Base-by-base conservation (phyloP, 2,113 vertebrate species). In the Callaeas wilsoni region DNA sequence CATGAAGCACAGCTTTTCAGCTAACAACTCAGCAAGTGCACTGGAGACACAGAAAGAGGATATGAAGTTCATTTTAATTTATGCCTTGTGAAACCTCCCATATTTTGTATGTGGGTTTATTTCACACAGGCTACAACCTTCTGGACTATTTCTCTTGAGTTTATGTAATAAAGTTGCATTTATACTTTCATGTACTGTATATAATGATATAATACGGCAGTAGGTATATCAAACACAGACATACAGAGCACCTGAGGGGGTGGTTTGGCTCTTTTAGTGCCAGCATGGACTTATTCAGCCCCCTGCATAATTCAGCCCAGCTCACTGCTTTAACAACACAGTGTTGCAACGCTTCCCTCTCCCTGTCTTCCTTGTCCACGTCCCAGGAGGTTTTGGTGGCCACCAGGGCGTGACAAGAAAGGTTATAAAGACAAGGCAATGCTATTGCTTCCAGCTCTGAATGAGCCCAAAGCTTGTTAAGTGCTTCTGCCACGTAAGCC, bases 401-500 rank as follows among this genome's bases (percentile, higher is more conserved):
- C 35, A 84, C 25, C 55, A 62, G 27, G 29, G 53, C 49, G 57
- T 8, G 56, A 89, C 47, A 89, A 46, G 73, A 77, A 41, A 81
- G 60, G 47, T 77, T 67, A 64, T 62, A 89, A 95, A 84, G 56
- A 57, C 75, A 62, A 77, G 13, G 39, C 17, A 69, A 57, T 10
- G 35, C 63, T 94, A 79, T 12, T 65, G 22, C 82, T 94, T 84
- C 74, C 68, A 76, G 63, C 37, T 89, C 65, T 69, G 70, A 93
- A 81, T 9, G 3, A 82, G 59, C 32, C 47, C 87, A 83, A 91
- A 91, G 39, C 65, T 77, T 44, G 44, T 47, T 80, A 85, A 85
- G 70, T 59, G 50, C 16, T 89, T 76, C 71, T 96, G 93, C 92
- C 94, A 94, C 59, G 56, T 89, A 95, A 94, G 89, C 68, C 60